Evolutionary conservation across 1,140 invertebrate species (phyloP), one percentile per base, ranked within the genome.

Genomic region (Zaprionus gabonicus): DNA sequence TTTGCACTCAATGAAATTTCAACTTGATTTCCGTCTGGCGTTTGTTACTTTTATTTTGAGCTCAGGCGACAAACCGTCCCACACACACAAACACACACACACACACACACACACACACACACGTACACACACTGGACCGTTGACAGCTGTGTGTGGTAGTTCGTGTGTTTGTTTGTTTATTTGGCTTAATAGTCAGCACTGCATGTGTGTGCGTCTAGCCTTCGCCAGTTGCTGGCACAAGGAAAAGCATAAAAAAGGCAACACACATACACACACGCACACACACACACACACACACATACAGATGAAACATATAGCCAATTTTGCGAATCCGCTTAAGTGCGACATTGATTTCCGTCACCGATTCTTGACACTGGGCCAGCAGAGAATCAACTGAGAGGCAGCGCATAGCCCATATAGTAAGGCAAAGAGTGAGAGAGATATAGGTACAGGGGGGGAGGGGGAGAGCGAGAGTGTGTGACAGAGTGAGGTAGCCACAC

Each of bases 261-360:
- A 51, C 55, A 59, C 64, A 66, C 17, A 49, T 34, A 60, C 46
- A 63, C 27, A 41, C 9, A 44, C 17, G 27, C 17, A 49, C 41
- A 60, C 46, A 63, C 27, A 41, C 9, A 44, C 17, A 34, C 20
- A 44, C 12, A 34, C 1, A 41, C 10, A 34, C 20, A 38, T 23
- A 67, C 71, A 80, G 55, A 81, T 78, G 73, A 79, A 84, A 84
- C 75, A 90, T 84, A 79, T 84, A 90, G 84, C 85, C 84, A 88
- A 88, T 88, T 90, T 88, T 78, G 77, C 46, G 85, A 88, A 88
- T 88, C 84, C 85, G 84, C 84, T 90, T 88, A 90, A 88, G 84
- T 90, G 85, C 85, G 81, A 88, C 84, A 88, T 88, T 88, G 84
- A 88, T 88, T 88, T 88, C 85, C 84, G 84, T 84, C 81, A 76